A percentile compares a stretch with the other conserved stretches of the same genome.
Evolutionary conservation across 2,888 invertebrate genomes (phyloP).

Genomic region (Crocallis elinguaria): DNA sequence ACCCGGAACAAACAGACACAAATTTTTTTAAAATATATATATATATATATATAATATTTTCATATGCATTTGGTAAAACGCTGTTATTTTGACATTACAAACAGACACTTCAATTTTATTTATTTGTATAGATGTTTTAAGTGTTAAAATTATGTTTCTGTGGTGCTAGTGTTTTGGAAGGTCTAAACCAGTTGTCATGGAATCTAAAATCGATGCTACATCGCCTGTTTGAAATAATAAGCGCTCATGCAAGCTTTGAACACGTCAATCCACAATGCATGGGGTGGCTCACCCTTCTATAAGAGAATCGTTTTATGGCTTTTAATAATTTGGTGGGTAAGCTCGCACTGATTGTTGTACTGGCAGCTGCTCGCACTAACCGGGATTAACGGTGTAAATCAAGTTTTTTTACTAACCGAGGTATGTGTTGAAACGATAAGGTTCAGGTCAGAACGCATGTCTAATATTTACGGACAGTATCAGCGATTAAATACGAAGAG

Average conservation of each 20-base stretch:
- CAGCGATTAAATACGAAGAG: conserved; percentile 1
- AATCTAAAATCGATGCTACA: conserved; percentile 64
- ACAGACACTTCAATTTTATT: too few species aligned
- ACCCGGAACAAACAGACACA: too few species aligned
- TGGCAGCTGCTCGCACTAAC: conserved; percentile 74
- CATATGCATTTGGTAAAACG: too few species aligned
- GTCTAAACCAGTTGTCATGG: conserved; percentile 36
- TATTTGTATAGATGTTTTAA: too few species aligned
- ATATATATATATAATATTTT: too few species aligned
- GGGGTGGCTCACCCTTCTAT: conserved; percentile 80
- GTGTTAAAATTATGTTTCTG: background rate
- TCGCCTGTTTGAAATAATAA: conserved; percentile 75
- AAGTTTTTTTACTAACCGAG: conserved; percentile 49
- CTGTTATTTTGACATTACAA: too few species aligned
- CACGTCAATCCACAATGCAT: conserved; percentile 68
- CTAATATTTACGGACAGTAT: conserved; percentile 40
- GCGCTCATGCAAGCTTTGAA: conserved; percentile 70
- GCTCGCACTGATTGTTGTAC: conserved; percentile 78
- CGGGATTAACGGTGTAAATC: conserved; percentile 70
- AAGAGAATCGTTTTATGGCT: conserved; percentile 81
- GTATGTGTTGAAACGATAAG: conserved; percentile 58
- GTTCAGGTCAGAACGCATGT: conserved; percentile 40
- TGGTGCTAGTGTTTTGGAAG: background rate
- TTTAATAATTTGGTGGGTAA: conserved; percentile 82
- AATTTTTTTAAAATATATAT: too few species aligned